Evolutionary conservation across 2,113 vertebrate genomes (phyloP).

Genomic region (Sylvietta virens): DNA sequence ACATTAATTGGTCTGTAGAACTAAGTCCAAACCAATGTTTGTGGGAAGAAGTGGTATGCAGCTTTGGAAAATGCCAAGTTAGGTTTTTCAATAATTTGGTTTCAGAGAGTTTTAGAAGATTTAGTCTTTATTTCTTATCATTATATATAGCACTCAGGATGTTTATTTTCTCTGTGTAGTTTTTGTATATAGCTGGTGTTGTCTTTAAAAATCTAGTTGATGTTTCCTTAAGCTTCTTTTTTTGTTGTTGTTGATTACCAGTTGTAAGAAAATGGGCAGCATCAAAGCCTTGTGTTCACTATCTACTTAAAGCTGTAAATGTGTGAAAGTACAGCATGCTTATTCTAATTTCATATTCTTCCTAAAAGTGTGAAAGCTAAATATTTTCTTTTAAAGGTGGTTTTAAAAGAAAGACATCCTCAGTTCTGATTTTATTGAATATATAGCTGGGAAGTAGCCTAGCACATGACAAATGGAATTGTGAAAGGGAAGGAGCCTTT

Average conservation of each 20-base stretch:
- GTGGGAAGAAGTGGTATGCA: background rate
- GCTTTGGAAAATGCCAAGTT: background rate
- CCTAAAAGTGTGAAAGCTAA: background rate
- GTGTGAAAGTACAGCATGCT: background rate
- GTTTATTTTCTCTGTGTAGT: background rate
- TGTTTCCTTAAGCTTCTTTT: background rate
- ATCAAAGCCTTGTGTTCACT: background rate
- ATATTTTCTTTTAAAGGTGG: background rate
- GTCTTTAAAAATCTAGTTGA: background rate
- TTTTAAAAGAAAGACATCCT: background rate
- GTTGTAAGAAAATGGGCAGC: background rate
- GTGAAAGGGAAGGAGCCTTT: background rate
- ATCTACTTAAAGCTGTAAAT: background rate
- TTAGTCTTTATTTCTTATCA: background rate
- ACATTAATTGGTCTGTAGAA: background rate
- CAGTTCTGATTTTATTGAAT: background rate
- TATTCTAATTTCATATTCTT: background rate
- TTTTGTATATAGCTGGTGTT: background rate
- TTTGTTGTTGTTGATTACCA: background rate
- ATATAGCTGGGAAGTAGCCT: background rate
- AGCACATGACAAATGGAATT: background rate
- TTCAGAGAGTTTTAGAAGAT: background rate
- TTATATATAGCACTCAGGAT: background rate
- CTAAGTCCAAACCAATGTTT: background rate
- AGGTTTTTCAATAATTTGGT: background rate